These are phyloP conservation scores for Hafferia zeledoni DNA, from an alignment of 2,797 vertebrate species.

Conservation along the genomic window DNA sequence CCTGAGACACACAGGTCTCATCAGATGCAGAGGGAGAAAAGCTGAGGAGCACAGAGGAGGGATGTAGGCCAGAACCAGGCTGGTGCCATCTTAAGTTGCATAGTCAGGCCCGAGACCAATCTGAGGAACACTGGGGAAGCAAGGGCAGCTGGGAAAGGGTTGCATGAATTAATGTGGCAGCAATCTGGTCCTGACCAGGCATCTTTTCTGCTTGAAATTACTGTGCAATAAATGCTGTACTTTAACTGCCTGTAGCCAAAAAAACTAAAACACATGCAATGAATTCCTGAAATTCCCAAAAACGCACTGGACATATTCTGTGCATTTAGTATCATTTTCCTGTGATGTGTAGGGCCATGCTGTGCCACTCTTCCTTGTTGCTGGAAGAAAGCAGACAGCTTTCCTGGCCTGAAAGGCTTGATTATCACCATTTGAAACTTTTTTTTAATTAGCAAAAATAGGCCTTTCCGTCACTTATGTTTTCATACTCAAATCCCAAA, in stretches of 20 bases:
- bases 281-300: background rate
- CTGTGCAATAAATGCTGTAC: background rate
- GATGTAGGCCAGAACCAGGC: background rate
- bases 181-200: background rate
- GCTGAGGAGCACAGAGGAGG: background rate
- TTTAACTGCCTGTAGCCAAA: background rate
- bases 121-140: background rate
- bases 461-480: background rate
- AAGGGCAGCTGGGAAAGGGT: background rate
- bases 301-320: background rate
- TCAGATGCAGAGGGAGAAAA: rapidly evolving
- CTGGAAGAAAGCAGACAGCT: background rate
- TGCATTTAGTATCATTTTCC: background rate
- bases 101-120: background rate
- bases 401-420: background rate
- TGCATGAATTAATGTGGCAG: background rate
- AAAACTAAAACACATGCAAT: background rate
- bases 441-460: background rate
- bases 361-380: background rate
- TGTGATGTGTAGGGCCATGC: rapidly evolving
- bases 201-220: background rate
- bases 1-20: background rate
- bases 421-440: background rate
- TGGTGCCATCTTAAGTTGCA: background rate
- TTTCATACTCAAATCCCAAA: background rate